A percentile compares a stretch with the other conserved stretches of the same genome.
phyloP scores from a whole-genome alignment of 2,797 vertebrate species.

The Hozukius guyotensis region DNA sequence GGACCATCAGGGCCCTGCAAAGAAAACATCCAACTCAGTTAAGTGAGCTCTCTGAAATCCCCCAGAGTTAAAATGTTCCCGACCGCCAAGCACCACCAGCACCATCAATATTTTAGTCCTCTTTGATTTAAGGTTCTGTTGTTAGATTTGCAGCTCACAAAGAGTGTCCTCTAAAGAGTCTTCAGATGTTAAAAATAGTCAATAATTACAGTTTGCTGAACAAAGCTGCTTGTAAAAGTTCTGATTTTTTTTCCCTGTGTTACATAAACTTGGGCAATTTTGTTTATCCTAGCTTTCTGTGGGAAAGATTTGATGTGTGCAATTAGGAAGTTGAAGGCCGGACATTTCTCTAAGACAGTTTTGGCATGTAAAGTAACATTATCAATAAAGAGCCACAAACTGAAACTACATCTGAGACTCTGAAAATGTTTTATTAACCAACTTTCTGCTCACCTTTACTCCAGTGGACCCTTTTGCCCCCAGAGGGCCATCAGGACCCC shows the following conservation, averaged over 20 bases:
- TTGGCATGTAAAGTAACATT: not conserved
- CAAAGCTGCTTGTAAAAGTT: constrained; percentile 45
- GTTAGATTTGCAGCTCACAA: constrained; percentile 38
- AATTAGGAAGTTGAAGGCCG: constrained; percentile 13
- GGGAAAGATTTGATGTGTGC: constrained; percentile 1
- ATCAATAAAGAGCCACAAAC: not conserved
- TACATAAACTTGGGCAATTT: not conserved
- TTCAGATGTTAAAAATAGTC: constrained; percentile 58
- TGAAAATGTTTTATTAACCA: not conserved
- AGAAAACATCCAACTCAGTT: constrained; percentile 47
- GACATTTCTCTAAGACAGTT: not conserved
- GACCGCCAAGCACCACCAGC: constrained; percentile 15
- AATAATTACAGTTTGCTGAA: constrained; percentile 25
- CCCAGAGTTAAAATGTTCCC: constrained; percentile 31
- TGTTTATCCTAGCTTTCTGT: constrained; percentile 18
- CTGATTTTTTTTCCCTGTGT: not conserved
- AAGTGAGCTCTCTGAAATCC: constrained; percentile 42
- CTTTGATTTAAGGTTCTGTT: constrained; percentile 58
- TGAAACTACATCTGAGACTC: not conserved
- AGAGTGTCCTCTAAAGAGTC: constrained; percentile 41
- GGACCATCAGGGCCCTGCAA: constrained; percentile 80
- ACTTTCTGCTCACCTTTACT: constrained; percentile 67
- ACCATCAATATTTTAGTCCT: constrained; percentile 51
- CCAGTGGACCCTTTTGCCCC: constrained; percentile 76
- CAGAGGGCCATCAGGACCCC: constrained; percentile 73